Percentiles rank a stretch among this genome's conserved stretches.
Conservation (phyloP, 2,113 vertebrate genomes). For the Alethe diademata region DNA sequence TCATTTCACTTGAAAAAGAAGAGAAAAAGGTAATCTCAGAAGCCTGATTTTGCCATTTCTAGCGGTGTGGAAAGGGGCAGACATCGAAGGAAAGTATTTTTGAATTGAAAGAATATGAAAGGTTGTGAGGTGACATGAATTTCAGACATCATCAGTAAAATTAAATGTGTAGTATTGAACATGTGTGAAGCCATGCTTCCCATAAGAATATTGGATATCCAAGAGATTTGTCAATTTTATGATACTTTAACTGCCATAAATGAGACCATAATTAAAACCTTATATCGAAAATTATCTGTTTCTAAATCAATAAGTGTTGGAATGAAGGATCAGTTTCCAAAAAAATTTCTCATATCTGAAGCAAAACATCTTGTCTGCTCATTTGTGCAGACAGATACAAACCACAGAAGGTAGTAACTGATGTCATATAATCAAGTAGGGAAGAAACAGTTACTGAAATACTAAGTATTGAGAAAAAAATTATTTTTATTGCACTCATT, state of each 20-base stretch:
- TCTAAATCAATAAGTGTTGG: background rate
- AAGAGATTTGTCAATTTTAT: background rate
- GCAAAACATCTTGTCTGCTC: background rate
- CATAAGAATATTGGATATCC: background rate
- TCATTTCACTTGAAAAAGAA: background rate
- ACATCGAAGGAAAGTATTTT: background rate
- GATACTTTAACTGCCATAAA: constrained; percentile 2
- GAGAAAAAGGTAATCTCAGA: background rate
- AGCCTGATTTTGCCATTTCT: background rate
- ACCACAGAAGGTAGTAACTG: background rate
- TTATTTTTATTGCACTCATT: background rate
- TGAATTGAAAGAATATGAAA: background rate
- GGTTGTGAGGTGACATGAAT: background rate
- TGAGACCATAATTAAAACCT: background rate
- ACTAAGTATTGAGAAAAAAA: background rate
- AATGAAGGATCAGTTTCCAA: background rate
- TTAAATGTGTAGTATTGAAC: background rate
- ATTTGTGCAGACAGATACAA: background rate
- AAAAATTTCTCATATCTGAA: background rate
- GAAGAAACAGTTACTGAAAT: background rate
- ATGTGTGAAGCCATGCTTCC: background rate
- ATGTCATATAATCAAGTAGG: background rate
- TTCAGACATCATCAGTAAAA: background rate
- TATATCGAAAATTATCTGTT: background rate
- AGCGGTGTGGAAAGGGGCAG: background rate